These are phyloP conservation scores for Harpalus rubripes DNA, from an alignment of 2,888 invertebrate genomes.

Conservation along the genomic window DNA sequence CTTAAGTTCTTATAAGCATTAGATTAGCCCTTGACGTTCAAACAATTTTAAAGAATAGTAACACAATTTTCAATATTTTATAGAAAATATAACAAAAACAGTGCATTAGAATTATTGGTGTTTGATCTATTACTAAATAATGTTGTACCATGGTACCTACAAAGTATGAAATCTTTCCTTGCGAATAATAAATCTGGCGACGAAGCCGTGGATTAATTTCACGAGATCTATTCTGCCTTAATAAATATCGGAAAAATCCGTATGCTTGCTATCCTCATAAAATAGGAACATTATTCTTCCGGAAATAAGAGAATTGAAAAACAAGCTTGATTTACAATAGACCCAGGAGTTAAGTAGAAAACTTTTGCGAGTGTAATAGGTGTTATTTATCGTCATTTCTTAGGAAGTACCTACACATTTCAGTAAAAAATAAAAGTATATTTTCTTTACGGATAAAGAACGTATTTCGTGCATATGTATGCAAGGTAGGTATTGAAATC, in stretches of 20 bases:
- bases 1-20: too few species aligned
- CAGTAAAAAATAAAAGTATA: slow-evolving; percentile 54
- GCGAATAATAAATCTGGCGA: not conserved
- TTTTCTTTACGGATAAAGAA: slow-evolving; percentile 57
- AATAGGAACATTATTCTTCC: slow-evolving; percentile 44
- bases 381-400: slow-evolving; percentile 62
- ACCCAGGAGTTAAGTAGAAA: slow-evolving; percentile 57
- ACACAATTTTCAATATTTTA: too few species aligned
- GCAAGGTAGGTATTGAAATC: slow-evolving; percentile 63
- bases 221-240: not conserved
- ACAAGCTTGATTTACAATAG: slow-evolving; percentile 59
- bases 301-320: slow-evolving; percentile 57
- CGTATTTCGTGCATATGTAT: slow-evolving; percentile 56
- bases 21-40: too few species aligned
- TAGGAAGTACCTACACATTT: slow-evolving; percentile 37
- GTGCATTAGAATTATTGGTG: too few species aligned
- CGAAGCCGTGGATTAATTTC: not conserved
- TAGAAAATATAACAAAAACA: too few species aligned
- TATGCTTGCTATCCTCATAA: slow-evolving; percentile 52
- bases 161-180: not conserved
- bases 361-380: slow-evolving; percentile 56
- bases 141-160: not conserved
- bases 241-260: slow-evolving; percentile 29
- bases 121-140: not conserved
- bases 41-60: too few species aligned